Conservation (phyloP, 1,140 invertebrate genomes). For the Drosophila bifasciata region DNA sequence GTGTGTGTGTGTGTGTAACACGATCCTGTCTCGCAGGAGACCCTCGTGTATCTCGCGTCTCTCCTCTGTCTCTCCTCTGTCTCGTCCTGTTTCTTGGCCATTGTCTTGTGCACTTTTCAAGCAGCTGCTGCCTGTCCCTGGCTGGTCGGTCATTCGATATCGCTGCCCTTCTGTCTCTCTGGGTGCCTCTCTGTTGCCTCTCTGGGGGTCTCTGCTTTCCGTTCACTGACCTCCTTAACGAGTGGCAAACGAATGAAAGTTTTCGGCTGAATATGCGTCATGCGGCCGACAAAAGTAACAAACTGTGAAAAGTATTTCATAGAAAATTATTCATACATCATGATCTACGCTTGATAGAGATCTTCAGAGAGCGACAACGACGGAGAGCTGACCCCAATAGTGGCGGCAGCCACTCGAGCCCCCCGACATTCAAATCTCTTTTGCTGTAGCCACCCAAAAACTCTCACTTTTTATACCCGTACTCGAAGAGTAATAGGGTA, state of each 20-base stretch:
- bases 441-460: slow-evolving; percentile 25
- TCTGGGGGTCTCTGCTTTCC: not conserved
- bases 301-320: slow-evolving; percentile 62
- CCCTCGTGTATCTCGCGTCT: not conserved
- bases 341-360: slow-evolving; percentile 51
- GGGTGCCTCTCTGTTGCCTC: slow-evolving; percentile 3
- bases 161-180: slow-evolving; percentile 14
- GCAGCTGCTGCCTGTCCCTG: slow-evolving; percentile 21
- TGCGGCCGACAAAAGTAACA: slow-evolving; percentile 35
- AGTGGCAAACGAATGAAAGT: slow-evolving; percentile 54
- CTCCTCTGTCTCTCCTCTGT: no score
- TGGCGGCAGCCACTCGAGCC: slow-evolving; percentile 36
- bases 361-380: slow-evolving; percentile 28
- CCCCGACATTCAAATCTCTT: slow-evolving; percentile 72
- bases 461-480: no score
- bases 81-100: not conserved
- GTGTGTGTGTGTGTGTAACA: slow-evolving; percentile 8
- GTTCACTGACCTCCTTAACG: slow-evolving; percentile 69
- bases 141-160: slow-evolving; percentile 45
- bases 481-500: no score
- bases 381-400: slow-evolving; percentile 14
- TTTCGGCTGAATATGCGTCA: slow-evolving; percentile 56
- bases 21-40: not conserved
- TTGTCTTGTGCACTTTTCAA: not conserved
- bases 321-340: slow-evolving; percentile 38